Conservation (phyloP, 2,888 invertebrate genomes). For the Nasonia oneida region DNA sequence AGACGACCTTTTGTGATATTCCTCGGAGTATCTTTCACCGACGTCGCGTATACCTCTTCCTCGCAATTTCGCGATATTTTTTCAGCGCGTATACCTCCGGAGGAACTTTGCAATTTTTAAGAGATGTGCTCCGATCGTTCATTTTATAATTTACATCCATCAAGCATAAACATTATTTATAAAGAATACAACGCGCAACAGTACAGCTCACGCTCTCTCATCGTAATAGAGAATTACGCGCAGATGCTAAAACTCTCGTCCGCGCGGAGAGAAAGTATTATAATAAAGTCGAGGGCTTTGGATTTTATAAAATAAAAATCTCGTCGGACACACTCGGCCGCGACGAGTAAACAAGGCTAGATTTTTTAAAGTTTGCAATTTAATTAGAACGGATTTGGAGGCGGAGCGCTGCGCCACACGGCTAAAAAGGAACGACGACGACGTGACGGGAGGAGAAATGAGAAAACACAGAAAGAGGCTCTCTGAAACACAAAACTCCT, state of each 20-base stretch:
- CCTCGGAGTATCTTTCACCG: conserved; percentile 58
- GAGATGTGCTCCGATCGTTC: too few species aligned
- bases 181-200: not conserved
- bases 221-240: conserved; percentile 50
- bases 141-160: too few species aligned
- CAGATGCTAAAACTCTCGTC: not conserved
- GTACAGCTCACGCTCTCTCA: not conserved
- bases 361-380: conserved; percentile 61
- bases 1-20: conserved; percentile 60
- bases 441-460: not conserved
- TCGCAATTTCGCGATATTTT: not conserved
- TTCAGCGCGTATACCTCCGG: not conserved
- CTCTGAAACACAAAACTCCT: conserved; percentile 41
- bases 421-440: not conserved
- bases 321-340: conserved; percentile 22
- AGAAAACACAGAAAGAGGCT: not conserved
- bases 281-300: conserved; percentile 26
- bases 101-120: too few species aligned
- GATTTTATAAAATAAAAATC: conserved; percentile 59
- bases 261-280: not conserved
- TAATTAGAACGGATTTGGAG: conserved; percentile 54
- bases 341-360: conserved; percentile 31
- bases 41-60: conserved; percentile 16
- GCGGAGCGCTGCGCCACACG: not conserved
- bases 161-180: too few species aligned